These are phyloP conservation scores for Brachirus orientalis DNA, from an alignment of 2,113 vertebrate genomes.

Conservation along the genomic window DNA sequence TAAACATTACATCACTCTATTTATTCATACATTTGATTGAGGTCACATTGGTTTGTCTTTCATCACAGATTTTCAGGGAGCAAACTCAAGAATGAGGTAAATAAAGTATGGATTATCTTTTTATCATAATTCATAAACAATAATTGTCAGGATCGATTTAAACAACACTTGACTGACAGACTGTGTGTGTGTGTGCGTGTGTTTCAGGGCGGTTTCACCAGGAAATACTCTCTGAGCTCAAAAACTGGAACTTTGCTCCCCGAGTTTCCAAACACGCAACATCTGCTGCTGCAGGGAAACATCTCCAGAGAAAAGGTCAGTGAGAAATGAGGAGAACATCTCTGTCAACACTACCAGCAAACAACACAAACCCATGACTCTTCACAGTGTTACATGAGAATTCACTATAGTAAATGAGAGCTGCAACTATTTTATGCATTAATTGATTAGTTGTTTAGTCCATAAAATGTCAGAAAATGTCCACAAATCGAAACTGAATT, in stretches of 20 bases:
- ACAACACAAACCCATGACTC: no score
- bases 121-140: not conserved
- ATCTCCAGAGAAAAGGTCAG: slow-evolving; percentile 95
- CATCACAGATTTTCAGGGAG: slow-evolving; percentile 93
- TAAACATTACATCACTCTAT: no score
- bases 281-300: slow-evolving; percentile 91
- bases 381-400: no score
- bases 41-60: slow-evolving; percentile 18
- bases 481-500: no score
- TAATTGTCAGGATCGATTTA: no score
- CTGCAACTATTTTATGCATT: no score
- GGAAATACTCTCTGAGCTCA: slow-evolving; percentile 97
- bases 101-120: not conserved
- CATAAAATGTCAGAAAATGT: no score
- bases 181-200: not conserved
- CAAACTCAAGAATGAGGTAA: slow-evolving; percentile 97
- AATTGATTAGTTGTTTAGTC: no score
- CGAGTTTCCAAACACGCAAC: slow-evolving; percentile 95
- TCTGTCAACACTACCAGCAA: no score
- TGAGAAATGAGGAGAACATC: no score
- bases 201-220: slow-evolving; percentile 94
- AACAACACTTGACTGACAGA: not conserved
- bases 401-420: no score
- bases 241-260: slow-evolving; percentile 98
- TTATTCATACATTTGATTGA: not conserved